Evolutionary conservation across 1,140 invertebrate species (phyloP).

Genomic region (Euwallacea fornicatus): DNA sequence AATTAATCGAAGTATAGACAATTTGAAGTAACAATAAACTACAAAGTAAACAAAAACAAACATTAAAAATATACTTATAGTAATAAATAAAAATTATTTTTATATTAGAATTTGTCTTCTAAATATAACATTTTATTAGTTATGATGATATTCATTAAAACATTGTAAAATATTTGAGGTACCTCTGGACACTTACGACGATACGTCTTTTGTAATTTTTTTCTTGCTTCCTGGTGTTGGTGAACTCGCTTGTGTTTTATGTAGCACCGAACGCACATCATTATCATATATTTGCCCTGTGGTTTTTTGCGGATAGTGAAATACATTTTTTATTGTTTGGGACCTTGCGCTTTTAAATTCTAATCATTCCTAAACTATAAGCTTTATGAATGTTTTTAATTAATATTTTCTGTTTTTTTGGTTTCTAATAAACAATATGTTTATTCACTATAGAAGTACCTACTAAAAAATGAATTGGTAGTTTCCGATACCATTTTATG

Average conservation of each 20-base stretch:
- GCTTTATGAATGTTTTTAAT: neutral
- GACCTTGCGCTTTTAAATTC: neutral
- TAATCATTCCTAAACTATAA: neutral
- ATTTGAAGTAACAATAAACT: too few species aligned
- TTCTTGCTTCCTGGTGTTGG: neutral
- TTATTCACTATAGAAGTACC: conserved; percentile 25
- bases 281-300: neutral
- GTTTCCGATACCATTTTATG: conserved; percentile 52
- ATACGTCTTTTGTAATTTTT: conserved; percentile 17
- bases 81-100: too few species aligned
- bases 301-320: neutral
- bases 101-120: too few species aligned
- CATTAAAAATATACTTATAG: too few species aligned
- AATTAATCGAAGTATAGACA: too few species aligned
- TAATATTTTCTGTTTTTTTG: neutral
- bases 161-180: conserved; percentile 19
- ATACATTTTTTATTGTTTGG: neutral
- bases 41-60: too few species aligned
- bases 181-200: conserved; percentile 15
- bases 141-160: conserved; percentile 24
- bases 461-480: conserved; percentile 47
- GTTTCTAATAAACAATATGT: neutral
- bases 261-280: neutral
- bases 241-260: neutral
- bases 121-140: too few species aligned